A percentile compares a stretch with the other conserved stretches of the same genome.
These are phyloP conservation scores for Isurus oxyrinchus DNA, from an alignment of 2,113 vertebrate species.

Conservation along the genomic window DNA sequence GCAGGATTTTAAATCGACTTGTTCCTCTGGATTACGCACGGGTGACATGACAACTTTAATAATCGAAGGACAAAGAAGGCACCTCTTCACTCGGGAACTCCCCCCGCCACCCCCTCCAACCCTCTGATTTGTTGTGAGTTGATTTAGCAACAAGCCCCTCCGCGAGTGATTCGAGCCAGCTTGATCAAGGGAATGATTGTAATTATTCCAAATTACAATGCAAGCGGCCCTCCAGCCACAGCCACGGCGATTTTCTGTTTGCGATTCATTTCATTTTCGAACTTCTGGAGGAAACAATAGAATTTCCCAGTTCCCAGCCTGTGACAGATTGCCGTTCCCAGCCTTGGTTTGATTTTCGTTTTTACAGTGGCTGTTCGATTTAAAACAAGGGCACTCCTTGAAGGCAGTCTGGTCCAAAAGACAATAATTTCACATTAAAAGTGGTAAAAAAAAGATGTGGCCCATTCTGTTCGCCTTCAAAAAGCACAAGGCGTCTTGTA, in stretches of 20 bases:
- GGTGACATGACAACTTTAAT: slow-evolving; percentile 14
- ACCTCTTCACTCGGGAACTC: not conserved
- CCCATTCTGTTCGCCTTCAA: not conserved
- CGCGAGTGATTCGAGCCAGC: not conserved
- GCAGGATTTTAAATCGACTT: not conserved
- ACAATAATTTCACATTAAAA: not conserved
- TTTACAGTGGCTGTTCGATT: not conserved
- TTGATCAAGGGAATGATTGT: not conserved
- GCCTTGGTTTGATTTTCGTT: not conserved
- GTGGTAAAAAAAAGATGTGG: not conserved
- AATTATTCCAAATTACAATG: not conserved
- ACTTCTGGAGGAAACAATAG: not conserved
- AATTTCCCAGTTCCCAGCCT: not conserved
- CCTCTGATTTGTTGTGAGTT: not conserved
- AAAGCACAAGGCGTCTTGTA: not conserved
- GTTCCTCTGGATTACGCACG: not conserved
- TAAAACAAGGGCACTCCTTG: not conserved
- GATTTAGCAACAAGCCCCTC: slow-evolving; percentile 18
- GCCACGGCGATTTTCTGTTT: not conserved
- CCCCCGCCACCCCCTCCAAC: not conserved
- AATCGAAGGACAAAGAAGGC: slow-evolving; percentile 6
- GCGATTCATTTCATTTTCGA: not conserved
- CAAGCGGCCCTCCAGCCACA: not conserved
- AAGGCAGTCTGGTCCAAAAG: not conserved
- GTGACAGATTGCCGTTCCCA: not conserved